Evolutionary conservation across 2,113 vertebrate species (phyloP), one percentile per base, ranked within the genome.

Genomic region (Neolamprologus variostigma): DNA sequence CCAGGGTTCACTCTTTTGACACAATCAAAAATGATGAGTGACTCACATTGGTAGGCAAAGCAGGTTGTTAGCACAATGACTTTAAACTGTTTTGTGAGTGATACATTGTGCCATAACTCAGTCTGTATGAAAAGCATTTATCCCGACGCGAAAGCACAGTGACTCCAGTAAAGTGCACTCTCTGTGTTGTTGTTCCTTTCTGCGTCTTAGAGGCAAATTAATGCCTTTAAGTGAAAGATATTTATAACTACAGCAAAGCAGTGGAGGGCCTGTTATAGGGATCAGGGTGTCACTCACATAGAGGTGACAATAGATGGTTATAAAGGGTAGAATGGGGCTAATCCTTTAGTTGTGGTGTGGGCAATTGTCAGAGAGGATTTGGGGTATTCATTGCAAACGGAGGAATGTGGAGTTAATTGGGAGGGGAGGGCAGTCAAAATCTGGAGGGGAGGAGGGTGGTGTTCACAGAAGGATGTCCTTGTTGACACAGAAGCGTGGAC

Each of bases 401-500:
- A 87, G 89, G 93, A 93, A 95, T 94, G 91, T 86, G 3, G 35
- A 66, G 87, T 45, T 92, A 93, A 93, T 87, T 90, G 89, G 87
- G 40, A 50, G 71, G 80, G 55, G 47, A 13, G 84, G 26, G 86
- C 84, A 82, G 86, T 87, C 86, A 82, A 87, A 88, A 80, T 71
- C 40, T 78, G 45, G 9, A 63, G 66, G 68, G 89, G 63, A 50
- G 87, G 54, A 35, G 53, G 76, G 33, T 57, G 71, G 55, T 53
- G 37, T 83, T 86, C 63, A 33, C 82, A 91, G 78, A 89, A 95
- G 93, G 92, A 94, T 94, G 94, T 95, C 91, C 94, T 93, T 93
- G 89, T 95, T 95, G 93, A 93, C 93, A 92, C 80, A 86, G 82
- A 91, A 78, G 86, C 81, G 92, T 95, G 88, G 89, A 83, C 51